Conservation (phyloP, 1,140 invertebrate genomes). For the Monochamus saltuarius region DNA sequence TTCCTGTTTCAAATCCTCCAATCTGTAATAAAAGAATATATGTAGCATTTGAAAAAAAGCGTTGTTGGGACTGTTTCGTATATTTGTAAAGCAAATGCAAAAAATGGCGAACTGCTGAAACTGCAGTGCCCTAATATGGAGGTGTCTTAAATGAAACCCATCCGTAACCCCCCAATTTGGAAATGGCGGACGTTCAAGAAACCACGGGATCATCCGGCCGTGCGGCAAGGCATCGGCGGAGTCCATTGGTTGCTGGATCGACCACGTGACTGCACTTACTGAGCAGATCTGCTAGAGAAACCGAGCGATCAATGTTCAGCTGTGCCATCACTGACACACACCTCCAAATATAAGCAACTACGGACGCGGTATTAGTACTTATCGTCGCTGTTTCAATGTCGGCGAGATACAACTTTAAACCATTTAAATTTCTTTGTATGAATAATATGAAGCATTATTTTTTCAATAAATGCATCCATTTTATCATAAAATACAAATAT, state of each 20-base stretch:
- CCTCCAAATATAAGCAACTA: conserved; percentile 49
- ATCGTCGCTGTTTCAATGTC: conserved; percentile 40
- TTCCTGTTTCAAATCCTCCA: conserved; percentile 56
- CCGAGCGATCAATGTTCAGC: conserved; percentile 64
- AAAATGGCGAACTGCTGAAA: conserved; percentile 56
- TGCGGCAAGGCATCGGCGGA: conserved; percentile 7
- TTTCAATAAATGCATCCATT: too few relatives aligned
- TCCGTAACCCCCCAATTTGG: conserved; percentile 62
- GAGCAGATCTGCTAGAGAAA: conserved; percentile 62
- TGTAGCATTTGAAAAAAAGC: conserved; percentile 7
- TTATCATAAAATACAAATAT: too few relatives aligned
- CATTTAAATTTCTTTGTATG: too few relatives aligned
- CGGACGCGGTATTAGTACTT: not conserved
- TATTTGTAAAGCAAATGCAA: too few relatives aligned
- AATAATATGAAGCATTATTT: too few relatives aligned
- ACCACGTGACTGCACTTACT: conserved; percentile 46
- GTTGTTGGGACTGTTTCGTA: too few relatives aligned
- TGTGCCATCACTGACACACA: conserved; percentile 65
- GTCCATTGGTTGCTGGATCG: conserved; percentile 18
- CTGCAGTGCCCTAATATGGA: conserved; percentile 61
- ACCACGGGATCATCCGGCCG: conserved; percentile 10
- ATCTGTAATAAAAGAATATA: conserved; percentile 44
- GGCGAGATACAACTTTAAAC: conserved; percentile 51
- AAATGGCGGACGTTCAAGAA: conserved; percentile 58
- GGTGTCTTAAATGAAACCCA: conserved; percentile 60